Percentiles rank a stretch among this genome's conserved stretches.
Conservation (phyloP, 2,797 vertebrate species). For the Psittacula echo region DNA sequence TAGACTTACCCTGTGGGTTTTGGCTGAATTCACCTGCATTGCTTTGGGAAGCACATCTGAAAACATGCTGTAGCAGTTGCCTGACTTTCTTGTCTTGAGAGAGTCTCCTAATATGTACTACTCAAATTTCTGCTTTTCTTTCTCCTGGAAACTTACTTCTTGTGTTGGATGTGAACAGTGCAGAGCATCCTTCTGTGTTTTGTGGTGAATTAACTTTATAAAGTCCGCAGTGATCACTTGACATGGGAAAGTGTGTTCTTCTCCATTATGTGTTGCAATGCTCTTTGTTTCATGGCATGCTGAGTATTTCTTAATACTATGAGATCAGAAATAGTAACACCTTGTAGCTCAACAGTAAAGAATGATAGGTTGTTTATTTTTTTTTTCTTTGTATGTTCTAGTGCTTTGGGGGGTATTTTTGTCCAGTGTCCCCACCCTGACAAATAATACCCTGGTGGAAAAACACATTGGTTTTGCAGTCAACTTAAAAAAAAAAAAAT, state of each 20-base stretch:
- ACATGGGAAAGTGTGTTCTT: not conserved
- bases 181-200: not conserved
- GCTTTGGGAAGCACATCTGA: not conserved
- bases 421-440: not conserved
- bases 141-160: not conserved
- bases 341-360: not conserved
- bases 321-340: not conserved
- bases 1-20: not conserved
- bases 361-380: not conserved
- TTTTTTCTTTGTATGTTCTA: not conserved
- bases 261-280: not conserved
- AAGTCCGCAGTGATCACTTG: not conserved
- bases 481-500: not conserved
- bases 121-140: not conserved
- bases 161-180: not conserved
- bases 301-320: not conserved
- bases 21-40: fast-evolving
- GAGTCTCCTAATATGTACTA: not conserved
- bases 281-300: not conserved
- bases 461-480: not conserved
- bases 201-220: not conserved
- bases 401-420: not conserved
- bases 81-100: not conserved
- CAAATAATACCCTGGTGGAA: not conserved
- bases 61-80: not conserved